Percentiles rank a stretch among this genome's conserved stretches.
These are phyloP conservation scores for Capitella teleta DNA, from an alignment of 1,140 invertebrate species.

Conservation along the genomic window DNA sequence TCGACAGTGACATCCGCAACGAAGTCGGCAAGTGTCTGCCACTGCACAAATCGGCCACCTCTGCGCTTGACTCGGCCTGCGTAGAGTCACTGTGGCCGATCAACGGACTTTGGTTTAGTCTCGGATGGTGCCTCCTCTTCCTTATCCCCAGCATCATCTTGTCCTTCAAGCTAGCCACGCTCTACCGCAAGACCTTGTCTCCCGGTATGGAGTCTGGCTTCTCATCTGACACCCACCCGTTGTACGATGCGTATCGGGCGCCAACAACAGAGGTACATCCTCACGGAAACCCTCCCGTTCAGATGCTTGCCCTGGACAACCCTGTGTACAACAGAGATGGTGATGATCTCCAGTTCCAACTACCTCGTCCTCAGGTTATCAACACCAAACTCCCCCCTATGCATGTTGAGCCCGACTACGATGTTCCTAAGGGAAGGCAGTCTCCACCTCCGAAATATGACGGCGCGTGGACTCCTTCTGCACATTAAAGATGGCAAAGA, in stretches of 20 bases:
- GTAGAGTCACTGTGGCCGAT: slow-evolving; percentile 1
- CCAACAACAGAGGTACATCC: no score
- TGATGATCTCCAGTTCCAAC: no score
- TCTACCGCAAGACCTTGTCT: not conserved
- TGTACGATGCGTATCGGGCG: slow-evolving; percentile 2
- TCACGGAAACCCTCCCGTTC: no score
- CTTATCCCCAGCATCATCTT: slow-evolving; percentile 3
- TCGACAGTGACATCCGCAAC: not conserved
- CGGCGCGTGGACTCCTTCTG: no score
- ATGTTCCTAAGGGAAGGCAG: no score
- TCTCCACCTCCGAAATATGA: no score
- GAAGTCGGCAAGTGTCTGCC: slow-evolving; percentile 6
- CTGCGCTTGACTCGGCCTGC: not conserved
- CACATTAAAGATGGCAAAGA: no score
- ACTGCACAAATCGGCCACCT: not conserved
- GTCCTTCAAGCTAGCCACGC: slow-evolving; percentile 6
- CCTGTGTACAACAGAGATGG: no score
- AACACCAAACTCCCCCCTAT: no score
- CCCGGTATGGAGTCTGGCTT: slow-evolving; percentile 40
- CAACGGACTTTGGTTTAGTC: slow-evolving; percentile 5
- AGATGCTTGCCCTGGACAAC: no score
- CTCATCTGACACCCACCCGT: not conserved
- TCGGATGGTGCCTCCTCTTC: slow-evolving; percentile 3
- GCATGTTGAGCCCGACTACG: no score
- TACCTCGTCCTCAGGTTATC: no score